Evolutionary conservation across 1,140 invertebrate species (phyloP).

Genomic region (Aricia agestis): DNA sequence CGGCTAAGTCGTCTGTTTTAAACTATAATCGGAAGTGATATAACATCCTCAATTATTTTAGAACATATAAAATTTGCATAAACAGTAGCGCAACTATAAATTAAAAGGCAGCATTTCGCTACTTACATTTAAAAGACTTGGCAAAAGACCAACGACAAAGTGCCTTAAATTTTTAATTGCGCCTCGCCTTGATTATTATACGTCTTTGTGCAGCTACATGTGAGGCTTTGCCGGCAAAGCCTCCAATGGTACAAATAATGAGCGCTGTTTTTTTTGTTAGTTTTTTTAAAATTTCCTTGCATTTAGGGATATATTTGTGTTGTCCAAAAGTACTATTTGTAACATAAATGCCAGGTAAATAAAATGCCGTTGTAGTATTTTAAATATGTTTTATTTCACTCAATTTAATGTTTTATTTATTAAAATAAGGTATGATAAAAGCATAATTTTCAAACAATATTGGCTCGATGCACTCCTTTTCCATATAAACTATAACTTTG

Average conservation of each 20-base stretch:
- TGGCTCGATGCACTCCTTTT: no score
- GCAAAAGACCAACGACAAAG: conserved; percentile 57
- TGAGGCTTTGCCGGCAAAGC: conserved; percentile 45
- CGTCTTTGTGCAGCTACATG: conserved; percentile 66
- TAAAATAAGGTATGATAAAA: no score
- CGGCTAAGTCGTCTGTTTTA: no score
- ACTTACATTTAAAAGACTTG: conserved; percentile 39
- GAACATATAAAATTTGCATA: background rate
- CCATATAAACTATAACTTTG: no score
- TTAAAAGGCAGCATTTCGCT: conserved; percentile 22
- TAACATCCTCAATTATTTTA: background rate
- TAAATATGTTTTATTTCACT: no score
- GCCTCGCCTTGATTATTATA: conserved; percentile 67
- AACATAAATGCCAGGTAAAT: no score
- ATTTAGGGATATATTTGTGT: background rate
- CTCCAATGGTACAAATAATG: conserved; percentile 26
- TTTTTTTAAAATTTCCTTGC: background rate
- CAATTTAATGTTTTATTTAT: no score
- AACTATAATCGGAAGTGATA: background rate
- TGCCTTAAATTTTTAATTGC: conserved; percentile 75
- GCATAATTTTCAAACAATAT: no score
- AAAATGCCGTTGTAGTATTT: no score
- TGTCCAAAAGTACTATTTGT: background rate
- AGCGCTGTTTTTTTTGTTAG: conserved; percentile 26
- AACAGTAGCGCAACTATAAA: conserved; percentile 13